Evolutionary conservation across 2,888 invertebrate genomes (phyloP), one percentile per base, ranked within the genome.

Genomic region (Trachelus iudaicus): DNA sequence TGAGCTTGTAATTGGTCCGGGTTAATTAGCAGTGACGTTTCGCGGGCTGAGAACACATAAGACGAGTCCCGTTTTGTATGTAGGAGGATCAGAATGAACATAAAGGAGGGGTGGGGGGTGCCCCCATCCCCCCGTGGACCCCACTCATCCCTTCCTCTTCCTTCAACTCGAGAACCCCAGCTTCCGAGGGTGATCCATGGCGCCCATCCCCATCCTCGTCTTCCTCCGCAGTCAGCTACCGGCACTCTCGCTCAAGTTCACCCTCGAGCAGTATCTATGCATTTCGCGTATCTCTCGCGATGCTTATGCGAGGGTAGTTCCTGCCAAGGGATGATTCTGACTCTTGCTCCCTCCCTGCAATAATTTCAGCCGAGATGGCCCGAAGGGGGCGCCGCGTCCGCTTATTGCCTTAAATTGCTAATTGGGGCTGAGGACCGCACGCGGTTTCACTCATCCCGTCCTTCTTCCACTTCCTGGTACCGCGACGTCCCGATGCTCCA

Each of bases 351-450:
- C 81, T 80, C 81, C 75, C 77, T 82, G 80, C 83, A 86, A 85
- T 85, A 85, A 85, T 82, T 84, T 85, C 81, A 81, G 79, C 34
- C 73, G 75, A 73, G 77, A 76, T 33, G 30, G 11, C 15, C 33
- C 71, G 79, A 81, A 75, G 80, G 77, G 79, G 80, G 85, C 80
- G 79, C 82, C 82, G 81, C 80, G 77, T 82, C 79, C 83, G 87
- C 85, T 89, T 88, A 89, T 90, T 90, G 89, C 89, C 86, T 89
- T 84, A 88, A 89, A 89, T 90, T 89, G 90, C 89, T 90, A 90
- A 90, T 90, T 90, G 89, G 87, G 87, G 75, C 83, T 81, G 75
- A 71, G 71, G 69, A 75, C 79, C 75, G 79, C 81, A 80, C 34
- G 83, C 82, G 81, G 84, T 84, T 83, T 82, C 84, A 81, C 83